A percentile compares a stretch with the other conserved stretches of the same genome.
Evolutionary conservation across 2,113 vertebrate species (phyloP).

Genomic region (zebrafish (Danio rerio)): GRCz12tu NC_133182.1:49054501-49055000

Average conservation of each 20-base stretch:
- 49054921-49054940: conserved; percentile 70
- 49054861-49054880: conserved; percentile 86
- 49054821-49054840: not conserved
- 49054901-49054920: conserved; percentile 77
- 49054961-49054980: conserved; percentile 67
- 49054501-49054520: no score
- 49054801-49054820: not conserved
- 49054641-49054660: not conserved
- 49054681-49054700: conserved; percentile 37
- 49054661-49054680: conserved; percentile 41
- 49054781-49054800: not conserved
- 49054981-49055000: conserved; percentile 86
- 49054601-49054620: not conserved
- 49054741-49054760: not conserved
- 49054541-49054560: not conserved
- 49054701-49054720: conserved; percentile 5
- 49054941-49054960: conserved; percentile 36
- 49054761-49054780: not conserved
- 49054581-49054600: not conserved
- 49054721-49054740: not conserved
- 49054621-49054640: conserved; percentile 32
- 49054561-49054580: not conserved
- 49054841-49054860: conserved; percentile 74
- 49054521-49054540: no score
- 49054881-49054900: conserved; percentile 81